These are phyloP conservation scores for Chrysolina haemoptera DNA, from an alignment of 2,888 invertebrate species.

Conservation along the genomic window DNA sequence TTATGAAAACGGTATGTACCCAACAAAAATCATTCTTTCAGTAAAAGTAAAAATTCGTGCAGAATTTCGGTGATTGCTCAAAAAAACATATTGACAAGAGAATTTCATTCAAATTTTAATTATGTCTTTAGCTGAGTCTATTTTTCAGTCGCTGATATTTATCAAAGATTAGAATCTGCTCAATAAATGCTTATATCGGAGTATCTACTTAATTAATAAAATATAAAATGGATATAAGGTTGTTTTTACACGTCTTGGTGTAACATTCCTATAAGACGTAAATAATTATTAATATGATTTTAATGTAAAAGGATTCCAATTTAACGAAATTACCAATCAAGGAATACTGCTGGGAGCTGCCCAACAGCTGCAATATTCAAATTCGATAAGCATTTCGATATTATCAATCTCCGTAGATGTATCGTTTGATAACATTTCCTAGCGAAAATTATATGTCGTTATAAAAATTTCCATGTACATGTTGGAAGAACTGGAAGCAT, in stretches of 20 bases:
- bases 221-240: no score
- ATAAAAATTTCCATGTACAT: neutral
- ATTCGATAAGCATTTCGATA: neutral
- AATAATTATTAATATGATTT: neutral
- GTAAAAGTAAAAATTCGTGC: no score
- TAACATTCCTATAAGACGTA: neutral
- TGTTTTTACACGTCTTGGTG: neutral
- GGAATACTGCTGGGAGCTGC: neutral
- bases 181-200: no score
- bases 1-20: no score
- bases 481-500: neutral
- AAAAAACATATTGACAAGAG: no score
- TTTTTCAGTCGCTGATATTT: no score
- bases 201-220: no score
- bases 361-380: neutral
- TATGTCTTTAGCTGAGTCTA: no score
- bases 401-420: constrained; percentile 2
- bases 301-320: neutral
- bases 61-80: no score
- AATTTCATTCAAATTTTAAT: no score
- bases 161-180: no score
- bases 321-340: neutral
- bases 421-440: neutral
- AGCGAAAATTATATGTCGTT: neutral
- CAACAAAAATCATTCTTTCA: no score